phyloP scores from a whole-genome alignment of 2,888 invertebrate species.

The Parthenolecanium corni region DNA sequence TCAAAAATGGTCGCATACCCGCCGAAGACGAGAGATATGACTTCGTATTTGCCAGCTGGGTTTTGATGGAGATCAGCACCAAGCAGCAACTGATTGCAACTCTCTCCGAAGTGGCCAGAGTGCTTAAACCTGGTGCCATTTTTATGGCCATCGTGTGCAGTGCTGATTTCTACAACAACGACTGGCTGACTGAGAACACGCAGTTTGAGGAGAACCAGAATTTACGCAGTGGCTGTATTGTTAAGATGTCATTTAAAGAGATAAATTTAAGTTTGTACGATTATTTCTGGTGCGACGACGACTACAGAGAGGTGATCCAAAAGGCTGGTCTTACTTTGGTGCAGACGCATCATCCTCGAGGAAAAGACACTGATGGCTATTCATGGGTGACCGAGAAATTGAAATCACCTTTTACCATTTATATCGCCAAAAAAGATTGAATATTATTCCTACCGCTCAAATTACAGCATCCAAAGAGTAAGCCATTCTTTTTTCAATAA shows the following conservation, averaged over 20 bases:
- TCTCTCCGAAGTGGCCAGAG: not conserved
- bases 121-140: not conserved
- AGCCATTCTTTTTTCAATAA: too few species aligned
- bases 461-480: not conserved
- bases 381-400: slow-evolving; percentile 3
- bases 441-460: not conserved
- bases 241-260: not conserved
- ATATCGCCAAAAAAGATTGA: slow-evolving; percentile 3
- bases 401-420: not conserved
- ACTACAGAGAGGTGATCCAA: not conserved
- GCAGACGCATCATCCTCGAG: not conserved
- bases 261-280: slow-evolving; percentile 4
- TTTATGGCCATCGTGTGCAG: not conserved
- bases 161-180: not conserved
- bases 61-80: not conserved
- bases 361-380: slow-evolving; percentile 2
- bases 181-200: not conserved
- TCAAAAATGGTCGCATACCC: not conserved
- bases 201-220: slow-evolving; percentile 6
- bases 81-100: not conserved
- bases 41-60: slow-evolving; percentile 7
- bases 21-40: not conserved
- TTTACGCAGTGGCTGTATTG: not conserved
- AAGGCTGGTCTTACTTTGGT: not conserved
- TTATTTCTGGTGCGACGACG: slow-evolving; percentile 2